Conservation (phyloP, 2,888 invertebrate genomes). For the Apamea monoglypha region DNA sequence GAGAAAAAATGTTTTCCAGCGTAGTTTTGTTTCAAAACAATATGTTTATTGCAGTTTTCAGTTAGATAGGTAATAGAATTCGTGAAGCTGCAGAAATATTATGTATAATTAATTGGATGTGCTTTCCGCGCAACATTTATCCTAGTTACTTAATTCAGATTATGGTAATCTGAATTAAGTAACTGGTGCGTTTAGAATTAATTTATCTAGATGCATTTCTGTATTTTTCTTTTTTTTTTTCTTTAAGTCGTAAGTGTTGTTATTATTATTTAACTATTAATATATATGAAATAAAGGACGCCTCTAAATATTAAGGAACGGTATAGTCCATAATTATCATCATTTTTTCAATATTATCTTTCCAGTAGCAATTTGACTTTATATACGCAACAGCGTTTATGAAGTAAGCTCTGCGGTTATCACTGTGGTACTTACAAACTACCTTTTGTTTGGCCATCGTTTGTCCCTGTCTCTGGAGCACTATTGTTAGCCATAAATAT, state of each 20-base stretch:
- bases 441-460: constrained; percentile 80
- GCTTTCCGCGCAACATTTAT: not conserved
- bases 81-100: not conserved
- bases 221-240: not conserved
- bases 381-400: not conserved
- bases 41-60: constrained; percentile 11
- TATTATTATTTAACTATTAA: too few relatives aligned
- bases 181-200: not conserved
- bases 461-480: constrained; percentile 78
- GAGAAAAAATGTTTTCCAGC: constrained; percentile 9
- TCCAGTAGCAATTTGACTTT: not conserved
- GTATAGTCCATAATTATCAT: not conserved
- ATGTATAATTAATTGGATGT: not conserved
- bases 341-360: not conserved
- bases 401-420: constrained; percentile 36
- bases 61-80: not conserved
- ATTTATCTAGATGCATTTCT: not conserved
- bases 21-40: constrained; percentile 14
- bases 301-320: not conserved
- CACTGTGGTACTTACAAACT: constrained; percentile 70
- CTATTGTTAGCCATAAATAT: constrained; percentile 82
- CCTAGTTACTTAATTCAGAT: not conserved
- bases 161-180: too few relatives aligned
- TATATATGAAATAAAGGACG: not conserved
- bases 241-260: not conserved